A percentile compares a stretch with the other conserved stretches of the same genome.
Evolutionary conservation across 2,888 invertebrate species (phyloP).

Genomic region (Apodemia hepburni): DNA sequence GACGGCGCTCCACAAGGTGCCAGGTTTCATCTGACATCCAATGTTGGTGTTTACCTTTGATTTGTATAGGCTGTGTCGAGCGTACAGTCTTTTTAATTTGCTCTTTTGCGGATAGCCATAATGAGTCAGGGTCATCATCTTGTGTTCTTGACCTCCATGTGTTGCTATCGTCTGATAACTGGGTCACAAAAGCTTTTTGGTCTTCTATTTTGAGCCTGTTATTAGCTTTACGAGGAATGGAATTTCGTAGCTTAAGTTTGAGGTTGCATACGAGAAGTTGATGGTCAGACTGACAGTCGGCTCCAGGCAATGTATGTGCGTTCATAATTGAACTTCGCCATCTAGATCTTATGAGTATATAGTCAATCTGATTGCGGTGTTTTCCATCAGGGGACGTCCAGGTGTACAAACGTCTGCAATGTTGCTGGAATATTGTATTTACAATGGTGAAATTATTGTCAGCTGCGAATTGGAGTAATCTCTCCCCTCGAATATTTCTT

Average conservation of each 20-base stretch:
- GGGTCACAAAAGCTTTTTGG: not conserved
- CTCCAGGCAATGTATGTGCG: constrained; percentile 7
- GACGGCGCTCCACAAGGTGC: not conserved
- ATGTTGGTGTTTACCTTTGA: not conserved
- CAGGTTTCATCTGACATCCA: not conserved
- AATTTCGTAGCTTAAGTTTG: too few species aligned
- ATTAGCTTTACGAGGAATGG: too few species aligned
- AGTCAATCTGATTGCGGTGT: too few species aligned
- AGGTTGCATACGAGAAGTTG: too few species aligned
- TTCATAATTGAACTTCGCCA: constrained; percentile 38
- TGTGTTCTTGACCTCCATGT: not conserved
- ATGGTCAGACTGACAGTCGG: too few species aligned
- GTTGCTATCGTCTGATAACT: not conserved
- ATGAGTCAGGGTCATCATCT: not conserved
- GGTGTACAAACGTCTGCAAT: too few species aligned
- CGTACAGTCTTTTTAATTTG: not conserved
- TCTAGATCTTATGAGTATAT: too few species aligned
- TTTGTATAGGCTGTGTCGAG: not conserved
- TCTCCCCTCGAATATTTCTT: not conserved
- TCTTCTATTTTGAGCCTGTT: too few species aligned
- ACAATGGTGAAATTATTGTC: too few species aligned
- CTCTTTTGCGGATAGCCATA: not conserved
- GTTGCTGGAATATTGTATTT: too few species aligned
- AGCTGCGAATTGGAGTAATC: too few species aligned
- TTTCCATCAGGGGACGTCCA: too few species aligned